phyloP scores from a whole-genome alignment of 1,140 invertebrate genomes.

The Eumeta japonica region DNA sequence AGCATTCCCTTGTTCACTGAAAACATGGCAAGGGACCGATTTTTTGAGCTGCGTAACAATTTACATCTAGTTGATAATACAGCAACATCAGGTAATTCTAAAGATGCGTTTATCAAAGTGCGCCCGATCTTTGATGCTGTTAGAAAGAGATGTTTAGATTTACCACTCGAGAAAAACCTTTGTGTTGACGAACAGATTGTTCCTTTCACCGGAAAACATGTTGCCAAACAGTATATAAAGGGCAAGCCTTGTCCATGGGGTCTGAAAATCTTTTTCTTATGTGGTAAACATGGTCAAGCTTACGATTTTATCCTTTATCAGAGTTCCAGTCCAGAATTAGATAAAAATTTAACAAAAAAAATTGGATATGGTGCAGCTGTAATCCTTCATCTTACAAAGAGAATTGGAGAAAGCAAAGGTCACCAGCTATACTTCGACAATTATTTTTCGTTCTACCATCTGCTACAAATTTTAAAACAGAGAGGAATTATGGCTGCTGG shows the following conservation, averaged over 20 bases:
- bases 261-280: constrained; percentile 19
- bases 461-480: constrained; percentile 30
- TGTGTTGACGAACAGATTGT: constrained; percentile 23
- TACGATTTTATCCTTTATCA: no score
- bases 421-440: no score
- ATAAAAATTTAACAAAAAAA: no score
- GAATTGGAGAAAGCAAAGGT: constrained; percentile 21
- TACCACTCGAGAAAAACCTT: constrained; percentile 20
- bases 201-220: constrained; percentile 23
- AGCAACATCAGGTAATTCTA: constrained; percentile 14
- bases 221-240: constrained; percentile 20
- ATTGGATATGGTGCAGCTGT: constrained; percentile 19
- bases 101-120: constrained; percentile 22
- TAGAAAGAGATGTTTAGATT: constrained; percentile 19
- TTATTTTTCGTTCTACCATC: constrained; percentile 33
- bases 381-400: constrained; percentile 21
- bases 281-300: constrained; percentile 18
- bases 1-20: constrained; percentile 18
- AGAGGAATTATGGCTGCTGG: constrained; percentile 34
- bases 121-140: constrained; percentile 22
- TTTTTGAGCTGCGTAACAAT: constrained; percentile 23
- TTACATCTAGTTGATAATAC: constrained; percentile 23
- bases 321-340: no score
- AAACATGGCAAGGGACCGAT: constrained; percentile 20
- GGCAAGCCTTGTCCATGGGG: no score